Percentiles rank a stretch among this genome's conserved stretches.
Evolutionary conservation across 2,113 vertebrate species (phyloP).

Genomic region (Labrus mixtus): DNA sequence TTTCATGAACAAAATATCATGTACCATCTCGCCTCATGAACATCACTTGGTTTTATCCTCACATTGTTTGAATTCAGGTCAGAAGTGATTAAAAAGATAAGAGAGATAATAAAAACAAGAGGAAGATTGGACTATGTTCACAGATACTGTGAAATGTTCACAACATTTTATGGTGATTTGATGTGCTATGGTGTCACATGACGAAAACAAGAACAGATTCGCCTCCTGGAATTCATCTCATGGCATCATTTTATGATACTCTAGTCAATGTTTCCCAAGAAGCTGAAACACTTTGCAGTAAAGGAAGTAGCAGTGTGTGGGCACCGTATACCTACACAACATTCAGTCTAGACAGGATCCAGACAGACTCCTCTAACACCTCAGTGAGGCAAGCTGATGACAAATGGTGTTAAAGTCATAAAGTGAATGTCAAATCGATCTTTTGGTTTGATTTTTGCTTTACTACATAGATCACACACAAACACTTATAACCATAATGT

Average conservation of each 20-base stretch:
- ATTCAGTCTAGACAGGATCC: conserved; percentile 43
- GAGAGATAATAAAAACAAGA: neutral
- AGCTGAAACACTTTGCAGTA: neutral
- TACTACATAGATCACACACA: neutral
- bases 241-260: neutral
- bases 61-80: neutral
- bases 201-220: neutral
- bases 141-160: neutral
- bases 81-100: neutral
- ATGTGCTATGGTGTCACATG: neutral
- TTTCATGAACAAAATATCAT: no score
- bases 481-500: no score
- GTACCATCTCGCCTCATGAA: no score
- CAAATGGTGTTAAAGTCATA: conserved; percentile 17
- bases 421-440: conserved; percentile 25
- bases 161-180: neutral
- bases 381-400: conserved; percentile 27
- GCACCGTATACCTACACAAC: conserved; percentile 4
- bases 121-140: neutral
- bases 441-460: conserved; percentile 21
- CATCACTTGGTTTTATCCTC: neutral
- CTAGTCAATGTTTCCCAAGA: neutral
- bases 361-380: conserved; percentile 38
- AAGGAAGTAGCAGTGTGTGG: neutral
- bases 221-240: neutral